Conservation (phyloP, 2,797 vertebrate genomes). For the Cyprinella venusta region DNA sequence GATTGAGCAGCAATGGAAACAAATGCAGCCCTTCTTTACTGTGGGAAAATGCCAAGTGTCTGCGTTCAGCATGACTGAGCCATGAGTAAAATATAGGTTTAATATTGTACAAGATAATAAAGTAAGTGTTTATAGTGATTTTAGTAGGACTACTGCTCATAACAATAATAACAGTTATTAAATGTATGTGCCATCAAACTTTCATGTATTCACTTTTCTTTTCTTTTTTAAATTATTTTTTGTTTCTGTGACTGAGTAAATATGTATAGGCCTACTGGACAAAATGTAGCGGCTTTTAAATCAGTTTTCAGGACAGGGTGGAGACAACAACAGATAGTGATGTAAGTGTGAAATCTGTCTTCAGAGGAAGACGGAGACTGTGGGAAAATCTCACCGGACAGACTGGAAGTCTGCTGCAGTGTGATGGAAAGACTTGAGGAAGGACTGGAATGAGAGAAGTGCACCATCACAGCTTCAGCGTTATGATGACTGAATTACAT, state of each 20-base stretch:
- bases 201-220: background rate
- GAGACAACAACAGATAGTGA: slow-evolving; percentile 44
- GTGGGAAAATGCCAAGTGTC: slow-evolving; percentile 36
- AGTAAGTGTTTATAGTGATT: background rate
- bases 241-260: background rate
- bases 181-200: background rate
- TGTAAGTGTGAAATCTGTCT: slow-evolving; percentile 52
- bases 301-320: slow-evolving; percentile 30
- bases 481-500: slow-evolving; percentile 7
- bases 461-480: background rate
- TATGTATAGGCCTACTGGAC: background rate
- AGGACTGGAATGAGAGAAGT: slow-evolving; percentile 23
- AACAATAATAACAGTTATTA: slow-evolving; percentile 5
- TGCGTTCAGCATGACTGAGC: background rate
- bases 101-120: background rate
- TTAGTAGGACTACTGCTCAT: background rate
- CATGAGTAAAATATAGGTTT: background rate
- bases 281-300: slow-evolving; percentile 12
- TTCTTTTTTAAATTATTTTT: background rate
- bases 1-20: slow-evolving; percentile 58
- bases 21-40: slow-evolving; percentile 41
- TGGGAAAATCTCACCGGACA: slow-evolving; percentile 42
- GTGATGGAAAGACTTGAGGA: slow-evolving; percentile 37
- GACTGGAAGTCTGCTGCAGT: slow-evolving; percentile 37
- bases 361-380: slow-evolving; percentile 49